phyloP scores from a whole-genome alignment of 2,888 invertebrate genomes.

The Tetropium fuscum region DNA sequence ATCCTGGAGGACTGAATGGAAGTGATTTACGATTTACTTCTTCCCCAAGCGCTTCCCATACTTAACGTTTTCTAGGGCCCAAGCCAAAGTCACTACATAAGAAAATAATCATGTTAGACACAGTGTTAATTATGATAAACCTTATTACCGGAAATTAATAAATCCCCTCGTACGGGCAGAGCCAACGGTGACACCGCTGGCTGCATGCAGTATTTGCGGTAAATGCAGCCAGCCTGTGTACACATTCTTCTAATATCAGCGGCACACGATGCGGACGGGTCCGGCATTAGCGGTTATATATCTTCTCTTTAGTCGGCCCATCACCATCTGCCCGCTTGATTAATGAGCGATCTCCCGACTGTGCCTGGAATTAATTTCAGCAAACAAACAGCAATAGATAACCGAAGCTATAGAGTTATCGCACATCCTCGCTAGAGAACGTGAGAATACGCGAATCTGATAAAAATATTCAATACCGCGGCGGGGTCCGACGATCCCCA shows the following conservation, averaged over 20 bases:
- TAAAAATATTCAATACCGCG: slow-evolving; percentile 63
- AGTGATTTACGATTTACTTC: no score
- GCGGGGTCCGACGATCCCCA: slow-evolving; percentile 39
- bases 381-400: slow-evolving; percentile 64
- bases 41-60: no score
- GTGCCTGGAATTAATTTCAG: slow-evolving; percentile 63
- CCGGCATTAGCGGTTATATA: slow-evolving; percentile 27
- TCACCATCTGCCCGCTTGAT: slow-evolving; percentile 56
- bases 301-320: slow-evolving; percentile 42
- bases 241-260: slow-evolving; percentile 22
- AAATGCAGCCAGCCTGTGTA: slow-evolving; percentile 12
- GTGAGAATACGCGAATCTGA: slow-evolving; percentile 66
- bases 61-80: no score
- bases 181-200: slow-evolving; percentile 14
- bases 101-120: no score
- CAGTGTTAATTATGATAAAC: no score
- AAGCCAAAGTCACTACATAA: no score
- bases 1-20: no score
- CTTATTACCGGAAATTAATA: no score
- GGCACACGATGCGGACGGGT: slow-evolving; percentile 19
- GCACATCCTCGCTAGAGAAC: slow-evolving; percentile 60
- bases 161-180: no score
- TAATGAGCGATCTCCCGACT: slow-evolving; percentile 62
- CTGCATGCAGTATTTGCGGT: slow-evolving; percentile 11
- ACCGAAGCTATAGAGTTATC: slow-evolving; percentile 58